phyloP scores from a whole-genome alignment of 2,797 vertebrate genomes.

The Phyllotis vaccarum region DNA sequence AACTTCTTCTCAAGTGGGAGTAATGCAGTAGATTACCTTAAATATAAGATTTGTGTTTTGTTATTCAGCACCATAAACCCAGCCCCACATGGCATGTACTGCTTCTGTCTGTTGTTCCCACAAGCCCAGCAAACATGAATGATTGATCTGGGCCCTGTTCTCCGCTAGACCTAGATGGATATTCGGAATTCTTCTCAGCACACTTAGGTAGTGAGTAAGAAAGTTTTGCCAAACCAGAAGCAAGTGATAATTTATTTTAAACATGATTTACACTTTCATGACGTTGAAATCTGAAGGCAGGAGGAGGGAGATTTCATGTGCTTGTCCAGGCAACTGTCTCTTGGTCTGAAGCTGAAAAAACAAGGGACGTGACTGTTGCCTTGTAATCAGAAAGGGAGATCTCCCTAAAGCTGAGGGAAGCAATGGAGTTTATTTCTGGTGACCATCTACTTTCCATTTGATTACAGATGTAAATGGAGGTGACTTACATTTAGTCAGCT shows the following conservation, averaged over 20 bases:
- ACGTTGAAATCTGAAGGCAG: constrained; percentile 21
- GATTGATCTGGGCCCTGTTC: neutral
- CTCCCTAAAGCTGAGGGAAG: neutral
- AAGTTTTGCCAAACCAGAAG: neutral
- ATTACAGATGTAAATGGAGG: neutral
- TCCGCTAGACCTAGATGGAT: neutral
- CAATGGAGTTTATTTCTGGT: neutral
- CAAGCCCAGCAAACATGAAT: neutral
- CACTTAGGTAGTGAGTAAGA: neutral
- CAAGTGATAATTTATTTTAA: constrained; percentile 50
- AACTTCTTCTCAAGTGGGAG: constrained; percentile 5
- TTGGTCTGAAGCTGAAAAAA: neutral
- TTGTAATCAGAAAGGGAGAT: neutral
- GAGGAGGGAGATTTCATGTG: neutral
- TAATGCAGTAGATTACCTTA: neutral
- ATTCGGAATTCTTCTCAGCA: constrained; percentile 32
- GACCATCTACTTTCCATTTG: neutral
- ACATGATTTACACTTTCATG: constrained; percentile 57
- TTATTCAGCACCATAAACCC: neutral
- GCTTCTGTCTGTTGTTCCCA: neutral
- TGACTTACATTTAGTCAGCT: neutral
- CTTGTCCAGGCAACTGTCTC: neutral
- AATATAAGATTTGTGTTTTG: neutral
- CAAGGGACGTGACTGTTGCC: neutral
- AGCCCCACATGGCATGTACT: neutral